Conservation (phyloP, 1,140 invertebrate genomes). For the Bombus vancouverensis region DNA sequence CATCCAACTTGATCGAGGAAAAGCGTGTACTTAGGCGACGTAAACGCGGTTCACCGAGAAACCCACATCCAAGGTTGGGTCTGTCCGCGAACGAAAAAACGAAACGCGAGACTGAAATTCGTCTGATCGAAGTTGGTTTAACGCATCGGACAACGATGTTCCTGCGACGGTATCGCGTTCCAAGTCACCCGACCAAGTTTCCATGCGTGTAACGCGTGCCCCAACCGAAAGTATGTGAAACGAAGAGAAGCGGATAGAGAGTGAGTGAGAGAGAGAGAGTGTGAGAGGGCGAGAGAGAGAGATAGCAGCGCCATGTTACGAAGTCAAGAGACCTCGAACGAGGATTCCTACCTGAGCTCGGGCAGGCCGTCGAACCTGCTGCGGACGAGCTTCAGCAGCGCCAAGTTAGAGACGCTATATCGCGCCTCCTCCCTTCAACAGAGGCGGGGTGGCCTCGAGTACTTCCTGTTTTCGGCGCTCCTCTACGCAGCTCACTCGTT, state of each 20-base stretch:
- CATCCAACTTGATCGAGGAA: neutral
- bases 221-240: constrained; percentile 3
- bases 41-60: neutral
- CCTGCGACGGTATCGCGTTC: neutral
- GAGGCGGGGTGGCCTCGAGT: constrained; percentile 89
- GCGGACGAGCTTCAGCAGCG: constrained; percentile 77
- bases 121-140: neutral
- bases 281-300: constrained; percentile 17
- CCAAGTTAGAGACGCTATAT: constrained; percentile 88
- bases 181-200: neutral
- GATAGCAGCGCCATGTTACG: constrained; percentile 48
- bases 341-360: constrained; percentile 80
- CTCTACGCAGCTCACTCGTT: constrained; percentile 87
- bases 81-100: neutral
- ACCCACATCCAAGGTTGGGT: neutral
- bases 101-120: neutral
- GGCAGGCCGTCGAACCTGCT: constrained; percentile 79
- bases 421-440: constrained; percentile 89
- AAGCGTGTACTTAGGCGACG: neutral
- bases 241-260: neutral
- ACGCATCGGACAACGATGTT: neutral
- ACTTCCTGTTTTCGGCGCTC: constrained; percentile 87
- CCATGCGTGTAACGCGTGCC: neutral
- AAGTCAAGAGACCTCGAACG: constrained; percentile 76
- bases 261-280: neutral